phyloP scores from a whole-genome alignment of 2,888 invertebrate species.

The Synanthedon formicaeformis region DNA sequence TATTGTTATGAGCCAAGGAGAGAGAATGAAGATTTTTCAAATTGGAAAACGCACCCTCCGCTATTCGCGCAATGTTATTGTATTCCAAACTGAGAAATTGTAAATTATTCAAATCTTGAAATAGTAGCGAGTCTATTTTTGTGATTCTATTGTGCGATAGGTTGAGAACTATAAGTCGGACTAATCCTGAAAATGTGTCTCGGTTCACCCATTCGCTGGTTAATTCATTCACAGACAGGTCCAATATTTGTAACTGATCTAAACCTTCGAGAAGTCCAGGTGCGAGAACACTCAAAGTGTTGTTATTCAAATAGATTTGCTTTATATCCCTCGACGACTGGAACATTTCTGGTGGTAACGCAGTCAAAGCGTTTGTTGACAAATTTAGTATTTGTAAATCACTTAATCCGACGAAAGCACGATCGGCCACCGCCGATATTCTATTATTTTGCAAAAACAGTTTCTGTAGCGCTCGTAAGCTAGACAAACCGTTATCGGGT shows the following conservation, averaged over 20 bases:
- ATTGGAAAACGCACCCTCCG: conserved; percentile 80
- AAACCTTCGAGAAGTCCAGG: conserved; percentile 80
- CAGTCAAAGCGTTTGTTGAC: conserved; percentile 81
- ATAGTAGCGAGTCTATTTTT: conserved; percentile 77
- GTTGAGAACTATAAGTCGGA: conserved; percentile 80
- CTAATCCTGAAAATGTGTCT: conserved; percentile 81
- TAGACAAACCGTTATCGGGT: conserved; percentile 78
- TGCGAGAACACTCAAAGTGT: conserved; percentile 79
- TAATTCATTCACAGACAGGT: conserved; percentile 79
- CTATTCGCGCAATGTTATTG: conserved; percentile 77
- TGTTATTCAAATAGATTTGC: conserved; percentile 81
- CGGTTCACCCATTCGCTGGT: conserved; percentile 83
- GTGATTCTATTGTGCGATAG: conserved; percentile 79
- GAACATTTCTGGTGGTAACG: conserved; percentile 83
- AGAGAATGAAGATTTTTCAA: conserved; percentile 82
- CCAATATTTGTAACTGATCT: conserved; percentile 78
- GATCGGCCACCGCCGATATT: conserved; percentile 78
- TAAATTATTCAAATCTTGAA: conserved; percentile 80
- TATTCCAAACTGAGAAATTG: conserved; percentile 81
- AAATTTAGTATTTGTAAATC: conserved; percentile 80
- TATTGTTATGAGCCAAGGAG: conserved; percentile 78
- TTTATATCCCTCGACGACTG: conserved; percentile 78
- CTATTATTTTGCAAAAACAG: conserved; percentile 82
- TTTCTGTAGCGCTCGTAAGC: conserved; percentile 76
- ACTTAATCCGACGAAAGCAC: conserved; percentile 78